Conservation (phyloP, 2,113 vertebrate genomes). For the Orycteropus afer region DNA sequence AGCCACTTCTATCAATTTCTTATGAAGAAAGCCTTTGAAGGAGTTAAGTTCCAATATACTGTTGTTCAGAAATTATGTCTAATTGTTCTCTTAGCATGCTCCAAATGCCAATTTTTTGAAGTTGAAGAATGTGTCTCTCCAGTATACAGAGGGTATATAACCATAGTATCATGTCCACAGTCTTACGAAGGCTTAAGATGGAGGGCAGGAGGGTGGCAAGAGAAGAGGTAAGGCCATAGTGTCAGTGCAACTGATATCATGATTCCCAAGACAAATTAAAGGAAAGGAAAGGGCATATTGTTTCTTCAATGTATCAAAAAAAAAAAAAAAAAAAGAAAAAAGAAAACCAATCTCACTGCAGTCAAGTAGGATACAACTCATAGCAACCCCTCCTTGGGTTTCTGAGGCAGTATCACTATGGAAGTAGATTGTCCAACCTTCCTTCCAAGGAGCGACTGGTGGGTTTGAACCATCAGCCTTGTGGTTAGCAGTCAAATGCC, state of each 20-base stretch:
- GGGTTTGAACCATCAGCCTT: too few relatives aligned
- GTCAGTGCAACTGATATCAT: rapidly evolving
- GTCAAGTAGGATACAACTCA: too few relatives aligned
- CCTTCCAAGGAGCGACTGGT: too few relatives aligned
- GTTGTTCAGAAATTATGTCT: conserved; percentile 16
- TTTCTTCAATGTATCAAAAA: too few relatives aligned
- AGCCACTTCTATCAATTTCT: conserved; percentile 24
- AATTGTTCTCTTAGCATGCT: conserved; percentile 34
- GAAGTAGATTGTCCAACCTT: too few relatives aligned
- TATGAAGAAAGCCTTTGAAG: conserved; percentile 11
- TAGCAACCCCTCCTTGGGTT: too few relatives aligned
- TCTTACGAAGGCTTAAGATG: not conserved
- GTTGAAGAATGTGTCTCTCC: conserved; percentile 8
- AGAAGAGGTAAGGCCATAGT: not conserved
- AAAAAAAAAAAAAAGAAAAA: too few relatives aligned
- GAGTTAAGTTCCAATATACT: not conserved
- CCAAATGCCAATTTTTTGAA: not conserved
- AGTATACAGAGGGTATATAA: not conserved
- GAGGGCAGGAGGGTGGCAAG: not conserved
- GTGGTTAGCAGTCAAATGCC: too few relatives aligned
- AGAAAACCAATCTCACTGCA: too few relatives aligned
- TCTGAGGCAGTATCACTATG: too few relatives aligned
- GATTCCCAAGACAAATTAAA: conserved; percentile 53
- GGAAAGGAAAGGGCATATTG: not conserved
- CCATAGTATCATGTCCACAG: not conserved